Conservation (phyloP, 2,888 invertebrate genomes). For the Patella caerulea region DNA sequence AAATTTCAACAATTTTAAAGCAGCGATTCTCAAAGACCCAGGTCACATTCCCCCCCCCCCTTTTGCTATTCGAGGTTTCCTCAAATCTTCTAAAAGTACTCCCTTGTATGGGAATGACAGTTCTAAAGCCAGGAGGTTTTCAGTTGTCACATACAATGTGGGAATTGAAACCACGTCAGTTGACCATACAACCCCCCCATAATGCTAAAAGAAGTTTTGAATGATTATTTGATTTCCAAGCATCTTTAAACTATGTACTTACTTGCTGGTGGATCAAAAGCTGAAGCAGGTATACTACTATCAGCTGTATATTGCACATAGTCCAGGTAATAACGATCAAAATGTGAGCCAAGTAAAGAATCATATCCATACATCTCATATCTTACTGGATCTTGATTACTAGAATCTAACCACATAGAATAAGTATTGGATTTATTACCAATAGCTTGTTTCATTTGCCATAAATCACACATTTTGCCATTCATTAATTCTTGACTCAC, state of each 20-base stretch:
- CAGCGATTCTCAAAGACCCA: no score
- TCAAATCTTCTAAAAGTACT: no score
- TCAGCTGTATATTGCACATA: conserved; percentile 78
- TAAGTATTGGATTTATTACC: conserved; percentile 90
- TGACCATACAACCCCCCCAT: no score
- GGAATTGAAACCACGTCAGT: no score
- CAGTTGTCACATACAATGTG: no score
- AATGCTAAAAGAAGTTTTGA: no score
- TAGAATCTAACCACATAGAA: conserved; percentile 82
- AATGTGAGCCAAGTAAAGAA: conserved; percentile 92
- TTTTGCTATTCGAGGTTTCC: no score
- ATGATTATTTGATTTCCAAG: no score
- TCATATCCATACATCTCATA: conserved; percentile 97
- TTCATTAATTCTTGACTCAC: conserved; percentile 74
- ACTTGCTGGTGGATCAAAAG: conserved; percentile 56
- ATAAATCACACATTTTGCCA: conserved; percentile 83
- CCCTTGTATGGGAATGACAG: no score
- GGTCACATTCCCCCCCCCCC: no score
- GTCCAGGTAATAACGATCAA: conserved; percentile 91
- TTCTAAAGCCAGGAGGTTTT: no score
- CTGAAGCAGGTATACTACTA: conserved; percentile 29
- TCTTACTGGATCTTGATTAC: conserved; percentile 75
- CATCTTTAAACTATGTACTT: conserved; percentile 24
- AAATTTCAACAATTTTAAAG: no score
- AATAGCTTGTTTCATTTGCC: conserved; percentile 79